Percentiles rank a stretch among this genome's conserved stretches.
These are phyloP conservation scores for Melanogrammus aeglefinus DNA, from an alignment of 2,797 vertebrate genomes.

Conservation along the genomic window DNA sequence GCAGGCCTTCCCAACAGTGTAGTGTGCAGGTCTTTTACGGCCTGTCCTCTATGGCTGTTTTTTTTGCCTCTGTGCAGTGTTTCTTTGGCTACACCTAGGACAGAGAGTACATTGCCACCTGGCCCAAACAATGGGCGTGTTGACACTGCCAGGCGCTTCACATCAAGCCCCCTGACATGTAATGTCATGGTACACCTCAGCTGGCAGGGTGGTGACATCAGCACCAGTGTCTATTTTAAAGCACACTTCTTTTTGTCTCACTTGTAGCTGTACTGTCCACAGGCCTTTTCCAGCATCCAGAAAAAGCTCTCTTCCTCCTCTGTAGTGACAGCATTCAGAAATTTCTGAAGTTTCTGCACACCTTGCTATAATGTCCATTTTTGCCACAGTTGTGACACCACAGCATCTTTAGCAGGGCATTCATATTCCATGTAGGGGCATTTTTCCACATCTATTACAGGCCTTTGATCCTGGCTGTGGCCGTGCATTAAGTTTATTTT, in stretches of 20 bases:
- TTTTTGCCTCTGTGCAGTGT: neutral
- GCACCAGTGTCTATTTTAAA: slow-evolving; percentile 5
- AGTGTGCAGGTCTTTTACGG: neutral
- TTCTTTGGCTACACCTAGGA: neutral
- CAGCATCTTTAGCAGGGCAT: neutral
- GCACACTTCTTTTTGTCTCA: neutral
- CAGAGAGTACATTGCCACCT: neutral
- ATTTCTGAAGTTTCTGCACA: neutral
- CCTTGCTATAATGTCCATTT: neutral
- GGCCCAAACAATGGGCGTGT: neutral
- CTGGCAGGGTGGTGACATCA: neutral
- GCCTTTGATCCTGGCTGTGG: neutral
- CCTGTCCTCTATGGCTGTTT: neutral
- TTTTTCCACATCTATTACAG: slow-evolving; percentile 9
- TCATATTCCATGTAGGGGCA: neutral
- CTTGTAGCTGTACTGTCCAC: neutral
- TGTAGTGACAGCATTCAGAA: neutral
- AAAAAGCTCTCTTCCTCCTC: neutral
- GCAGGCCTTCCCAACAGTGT: neutral
- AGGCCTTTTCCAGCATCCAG: neutral
- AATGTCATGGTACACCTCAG: neutral
- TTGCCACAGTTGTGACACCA: slow-evolving; percentile 5
- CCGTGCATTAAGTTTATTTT: slow-evolving; percentile 3
- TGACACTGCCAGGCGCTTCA: neutral
- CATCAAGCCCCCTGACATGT: too few species aligned